Conservation (phyloP, 2,113 vertebrate genomes). For the Buteo buteo region DNA sequence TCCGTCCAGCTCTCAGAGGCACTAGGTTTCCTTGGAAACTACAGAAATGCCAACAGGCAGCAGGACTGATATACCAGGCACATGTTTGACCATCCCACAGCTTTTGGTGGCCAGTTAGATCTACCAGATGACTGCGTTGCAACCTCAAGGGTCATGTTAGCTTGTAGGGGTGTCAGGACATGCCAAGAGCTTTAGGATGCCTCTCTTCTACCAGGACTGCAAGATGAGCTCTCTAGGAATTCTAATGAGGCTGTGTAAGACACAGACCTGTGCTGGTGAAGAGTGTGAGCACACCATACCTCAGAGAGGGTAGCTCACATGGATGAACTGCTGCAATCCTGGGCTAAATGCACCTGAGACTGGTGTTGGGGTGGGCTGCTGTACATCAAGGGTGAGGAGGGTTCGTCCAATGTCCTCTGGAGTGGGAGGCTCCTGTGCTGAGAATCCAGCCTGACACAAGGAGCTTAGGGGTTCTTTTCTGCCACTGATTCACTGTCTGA, state of each 20-base stretch:
- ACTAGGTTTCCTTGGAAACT: conserved; percentile 37
- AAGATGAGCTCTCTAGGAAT: background rate
- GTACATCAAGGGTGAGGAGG: background rate
- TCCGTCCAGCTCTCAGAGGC: background rate
- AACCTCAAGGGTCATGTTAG: background rate
- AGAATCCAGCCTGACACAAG: background rate
- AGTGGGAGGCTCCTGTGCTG: background rate
- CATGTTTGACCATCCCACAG: background rate
- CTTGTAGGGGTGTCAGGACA: background rate
- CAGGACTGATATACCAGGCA: rapidly evolving
- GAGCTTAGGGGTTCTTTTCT: background rate
- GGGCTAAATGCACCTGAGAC: background rate
- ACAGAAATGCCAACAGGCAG: background rate
- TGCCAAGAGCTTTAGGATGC: background rate
- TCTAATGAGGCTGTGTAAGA: background rate
- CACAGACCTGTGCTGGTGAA: rapidly evolving
- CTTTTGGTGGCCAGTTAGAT: background rate
- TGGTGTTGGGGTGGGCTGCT: background rate
- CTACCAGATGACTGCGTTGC: rapidly evolving
- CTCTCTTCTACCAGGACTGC: background rate
- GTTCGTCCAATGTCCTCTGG: background rate
- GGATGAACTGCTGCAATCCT: background rate
- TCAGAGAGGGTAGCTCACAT: background rate
- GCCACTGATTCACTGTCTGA: background rate
- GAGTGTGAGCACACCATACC: background rate